Conservation (phyloP, 1,140 invertebrate species). For the Drosophila sproati region DNA sequence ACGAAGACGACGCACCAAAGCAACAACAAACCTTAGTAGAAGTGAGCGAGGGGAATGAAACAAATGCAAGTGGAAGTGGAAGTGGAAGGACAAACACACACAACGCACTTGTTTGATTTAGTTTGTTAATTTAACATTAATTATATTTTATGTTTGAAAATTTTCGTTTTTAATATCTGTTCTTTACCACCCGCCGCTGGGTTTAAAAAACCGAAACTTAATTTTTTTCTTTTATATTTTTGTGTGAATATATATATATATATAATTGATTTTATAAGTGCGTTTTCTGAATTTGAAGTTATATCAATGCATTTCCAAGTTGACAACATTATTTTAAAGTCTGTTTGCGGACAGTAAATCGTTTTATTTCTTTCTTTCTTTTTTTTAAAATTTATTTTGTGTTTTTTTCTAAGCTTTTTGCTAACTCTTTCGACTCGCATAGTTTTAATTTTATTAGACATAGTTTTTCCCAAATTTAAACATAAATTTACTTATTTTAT, state of each 20-base stretch:
- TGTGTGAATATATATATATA: neutral
- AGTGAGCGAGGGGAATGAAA: conserved; percentile 3
- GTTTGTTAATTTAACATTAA: conserved; percentile 10
- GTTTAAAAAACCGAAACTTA: conserved; percentile 42
- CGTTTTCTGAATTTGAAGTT: neutral
- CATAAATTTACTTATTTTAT: conserved; percentile 1
- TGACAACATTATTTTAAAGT: neutral
- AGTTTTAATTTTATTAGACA: conserved; percentile 7
- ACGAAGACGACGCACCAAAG: conserved; percentile 43
- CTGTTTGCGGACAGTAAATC: conserved; percentile 29
- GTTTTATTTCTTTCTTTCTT: conserved; percentile 14
- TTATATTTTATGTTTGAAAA: conserved; percentile 2
- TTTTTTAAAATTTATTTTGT: neutral
- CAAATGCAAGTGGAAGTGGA: neutral
- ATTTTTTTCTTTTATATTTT: neutral
- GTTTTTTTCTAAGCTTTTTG: conserved; percentile 18
- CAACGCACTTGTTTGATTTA: neutral
- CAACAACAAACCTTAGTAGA: conserved; percentile 24
- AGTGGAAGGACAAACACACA: neutral
- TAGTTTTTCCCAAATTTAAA: neutral
- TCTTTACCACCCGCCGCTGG: conserved; percentile 12
- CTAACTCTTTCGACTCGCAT: conserved; percentile 47
- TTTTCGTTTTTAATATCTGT: neutral
- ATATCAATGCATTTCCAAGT: conserved; percentile 11
- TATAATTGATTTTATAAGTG: neutral